These are phyloP conservation scores for Suricata suricatta DNA, from an alignment of 2,113 vertebrate genomes.

Conservation along the genomic window DNA sequence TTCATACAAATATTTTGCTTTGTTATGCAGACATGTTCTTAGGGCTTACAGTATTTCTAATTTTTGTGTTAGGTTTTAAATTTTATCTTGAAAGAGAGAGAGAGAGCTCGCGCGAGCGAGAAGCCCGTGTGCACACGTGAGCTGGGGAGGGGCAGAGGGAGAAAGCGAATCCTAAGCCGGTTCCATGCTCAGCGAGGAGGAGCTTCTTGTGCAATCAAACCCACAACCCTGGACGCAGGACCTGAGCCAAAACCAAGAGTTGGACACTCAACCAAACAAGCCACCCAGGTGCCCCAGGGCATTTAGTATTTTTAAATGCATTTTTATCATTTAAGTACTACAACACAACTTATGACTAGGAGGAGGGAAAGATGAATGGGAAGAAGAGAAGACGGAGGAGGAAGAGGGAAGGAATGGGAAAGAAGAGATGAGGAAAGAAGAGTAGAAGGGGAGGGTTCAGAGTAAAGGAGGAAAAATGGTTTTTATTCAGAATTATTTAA, in stretches of 20 bases:
- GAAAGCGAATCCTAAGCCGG: too few species aligned
- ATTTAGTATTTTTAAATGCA: background rate
- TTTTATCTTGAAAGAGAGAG: too few species aligned
- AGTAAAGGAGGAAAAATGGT: background rate
- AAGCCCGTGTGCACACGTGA: too few species aligned
- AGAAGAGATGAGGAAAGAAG: background rate
- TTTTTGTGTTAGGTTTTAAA: too few species aligned
- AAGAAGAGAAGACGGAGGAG: background rate
- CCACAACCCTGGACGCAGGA: too few species aligned
- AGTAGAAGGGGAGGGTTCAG: background rate
- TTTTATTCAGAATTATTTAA: background rate
- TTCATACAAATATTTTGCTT: background rate
- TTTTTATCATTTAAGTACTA: background rate
- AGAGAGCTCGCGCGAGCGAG: too few species aligned
- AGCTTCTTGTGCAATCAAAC: too few species aligned
- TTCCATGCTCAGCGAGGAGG: too few species aligned
- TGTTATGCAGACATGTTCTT: background rate
- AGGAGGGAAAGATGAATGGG: background rate
- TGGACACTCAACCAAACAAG: too few species aligned
- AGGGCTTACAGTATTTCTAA: background rate
- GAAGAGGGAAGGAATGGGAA: background rate
- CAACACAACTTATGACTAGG: background rate
- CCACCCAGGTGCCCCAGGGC: too few species aligned
- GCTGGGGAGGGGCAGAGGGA: too few species aligned
- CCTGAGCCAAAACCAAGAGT: too few species aligned